Conservation (phyloP, 2,113 vertebrate species). For the Poeciliopsis prolifica region DNA sequence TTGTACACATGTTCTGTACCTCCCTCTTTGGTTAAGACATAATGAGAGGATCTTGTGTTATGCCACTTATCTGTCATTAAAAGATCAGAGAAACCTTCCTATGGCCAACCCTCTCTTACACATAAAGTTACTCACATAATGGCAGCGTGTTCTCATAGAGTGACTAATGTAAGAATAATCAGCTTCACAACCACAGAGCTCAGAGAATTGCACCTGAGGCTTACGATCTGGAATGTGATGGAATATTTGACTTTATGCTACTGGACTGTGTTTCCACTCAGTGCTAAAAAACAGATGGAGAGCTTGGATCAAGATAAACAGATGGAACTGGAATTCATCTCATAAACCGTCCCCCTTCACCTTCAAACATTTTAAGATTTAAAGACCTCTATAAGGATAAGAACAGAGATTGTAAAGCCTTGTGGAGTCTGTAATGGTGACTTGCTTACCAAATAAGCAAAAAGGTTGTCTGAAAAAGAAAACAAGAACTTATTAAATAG, state of each 20-base stretch:
- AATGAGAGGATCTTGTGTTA: slow-evolving; percentile 44
- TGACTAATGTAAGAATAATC: slow-evolving; percentile 63
- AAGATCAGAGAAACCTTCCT: slow-evolving; percentile 42
- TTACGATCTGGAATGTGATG: slow-evolving; percentile 30
- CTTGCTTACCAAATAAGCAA: not conserved
- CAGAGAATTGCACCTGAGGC: slow-evolving; percentile 28
- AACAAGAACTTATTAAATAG: not conserved
- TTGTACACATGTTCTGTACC: slow-evolving; percentile 43
- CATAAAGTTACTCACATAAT: slow-evolving; percentile 35
- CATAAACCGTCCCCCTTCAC: not conserved
- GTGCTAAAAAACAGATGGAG: not conserved
- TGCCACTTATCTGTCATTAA: slow-evolving; percentile 64
- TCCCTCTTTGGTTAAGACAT: slow-evolving; percentile 56
- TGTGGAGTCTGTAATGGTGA: not conserved
- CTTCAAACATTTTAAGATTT: not conserved
- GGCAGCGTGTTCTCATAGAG: slow-evolving; percentile 56
- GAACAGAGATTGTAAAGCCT: not conserved
- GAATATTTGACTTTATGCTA: slow-evolving; percentile 24
- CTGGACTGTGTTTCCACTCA: not conserved
- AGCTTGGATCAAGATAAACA: slow-evolving; percentile 9
- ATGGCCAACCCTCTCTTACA: slow-evolving; percentile 12
- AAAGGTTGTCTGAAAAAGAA: not conserved
- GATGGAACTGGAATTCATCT: slow-evolving; percentile 16
- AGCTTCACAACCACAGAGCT: slow-evolving; percentile 54
- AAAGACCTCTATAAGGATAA: not conserved